These are phyloP conservation scores for Hirudinaria manillensis DNA, from an alignment of 2,888 invertebrate species.

Conservation along the genomic window DNA sequence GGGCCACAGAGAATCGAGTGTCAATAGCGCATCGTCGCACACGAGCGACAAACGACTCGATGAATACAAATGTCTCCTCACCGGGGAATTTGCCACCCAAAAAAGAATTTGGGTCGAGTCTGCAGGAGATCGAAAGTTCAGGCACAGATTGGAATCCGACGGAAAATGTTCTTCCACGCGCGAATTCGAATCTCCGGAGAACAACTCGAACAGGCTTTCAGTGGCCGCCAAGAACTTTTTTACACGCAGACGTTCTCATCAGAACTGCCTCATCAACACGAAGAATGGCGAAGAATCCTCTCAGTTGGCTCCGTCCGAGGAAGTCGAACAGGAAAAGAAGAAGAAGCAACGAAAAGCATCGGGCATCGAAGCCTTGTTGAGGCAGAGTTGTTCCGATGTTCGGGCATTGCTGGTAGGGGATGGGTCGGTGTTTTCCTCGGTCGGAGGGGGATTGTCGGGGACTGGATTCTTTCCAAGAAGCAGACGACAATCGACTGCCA, in stretches of 20 bases:
- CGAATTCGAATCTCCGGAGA: neutral
- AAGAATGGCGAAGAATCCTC: neutral
- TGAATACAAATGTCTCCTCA: no score
- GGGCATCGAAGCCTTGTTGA: conserved; percentile 25
- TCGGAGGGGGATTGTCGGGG: neutral
- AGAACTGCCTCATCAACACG: conserved; percentile 27
- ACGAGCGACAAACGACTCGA: no score
- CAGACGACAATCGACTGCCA: conserved; percentile 17
- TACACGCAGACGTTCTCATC: conserved; percentile 23
- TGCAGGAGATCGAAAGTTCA: conserved; percentile 9
- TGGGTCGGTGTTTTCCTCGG: conserved; percentile 1
- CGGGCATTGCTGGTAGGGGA: conserved; percentile 20
- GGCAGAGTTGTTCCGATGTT: conserved; percentile 28
- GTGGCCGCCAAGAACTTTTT: conserved; percentile 24
- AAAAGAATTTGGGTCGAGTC: neutral
- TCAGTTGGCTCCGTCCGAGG: neutral
- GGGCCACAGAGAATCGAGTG: no score
- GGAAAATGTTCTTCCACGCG: neutral
- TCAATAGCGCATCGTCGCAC: no score
- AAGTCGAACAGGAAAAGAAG: neutral
- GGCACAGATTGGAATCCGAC: conserved; percentile 15
- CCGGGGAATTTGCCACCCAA: no score
- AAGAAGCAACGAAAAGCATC: conserved; percentile 4
- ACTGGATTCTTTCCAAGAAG: conserved; percentile 11
- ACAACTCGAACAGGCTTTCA: neutral